Percentiles rank a stretch among this genome's conserved stretches.
These are phyloP conservation scores for Varroa destructor DNA, from an alignment of 1,140 invertebrate genomes.

Conservation along the genomic window DNA sequence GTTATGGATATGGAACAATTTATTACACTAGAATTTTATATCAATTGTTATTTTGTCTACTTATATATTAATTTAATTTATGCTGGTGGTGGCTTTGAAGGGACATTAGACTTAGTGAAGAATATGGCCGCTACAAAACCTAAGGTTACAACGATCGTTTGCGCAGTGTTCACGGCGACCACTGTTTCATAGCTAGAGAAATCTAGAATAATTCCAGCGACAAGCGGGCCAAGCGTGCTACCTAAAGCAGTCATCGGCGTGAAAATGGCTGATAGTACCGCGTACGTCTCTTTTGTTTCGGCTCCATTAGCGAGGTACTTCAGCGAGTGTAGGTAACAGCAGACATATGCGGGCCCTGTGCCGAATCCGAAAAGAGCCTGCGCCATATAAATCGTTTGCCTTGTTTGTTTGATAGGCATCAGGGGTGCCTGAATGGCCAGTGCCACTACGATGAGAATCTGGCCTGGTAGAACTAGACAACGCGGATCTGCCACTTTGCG, in stretches of 20 bases:
- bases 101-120: too few species aligned
- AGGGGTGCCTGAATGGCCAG: constrained; percentile 9
- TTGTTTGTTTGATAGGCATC: constrained; percentile 8
- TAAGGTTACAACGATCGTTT: too few species aligned
- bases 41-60: too few species aligned
- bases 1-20: too few species aligned
- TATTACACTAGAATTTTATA: too few species aligned
- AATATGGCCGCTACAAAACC: too few species aligned
- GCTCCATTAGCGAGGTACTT: background rate
- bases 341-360: constrained; percentile 2
- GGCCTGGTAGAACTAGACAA: background rate
- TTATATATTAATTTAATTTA: too few species aligned
- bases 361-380: constrained; percentile 1
- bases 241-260: constrained; percentile 8
- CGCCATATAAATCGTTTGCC: background rate
- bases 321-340: constrained; percentile 20
- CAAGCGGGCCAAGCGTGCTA: constrained; percentile 2
- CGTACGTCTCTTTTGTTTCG: constrained; percentile 15
- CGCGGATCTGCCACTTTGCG: constrained; percentile 2
- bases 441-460: background rate
- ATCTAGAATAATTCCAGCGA: constrained; percentile 2
- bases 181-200: constrained; percentile 9
- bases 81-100: too few species aligned
- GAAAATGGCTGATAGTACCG: constrained; percentile 11
- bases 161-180: background rate